Evolutionary conservation across 2,797 vertebrate species (phyloP).

Genomic region (Sciurus carolinensis): DNA sequence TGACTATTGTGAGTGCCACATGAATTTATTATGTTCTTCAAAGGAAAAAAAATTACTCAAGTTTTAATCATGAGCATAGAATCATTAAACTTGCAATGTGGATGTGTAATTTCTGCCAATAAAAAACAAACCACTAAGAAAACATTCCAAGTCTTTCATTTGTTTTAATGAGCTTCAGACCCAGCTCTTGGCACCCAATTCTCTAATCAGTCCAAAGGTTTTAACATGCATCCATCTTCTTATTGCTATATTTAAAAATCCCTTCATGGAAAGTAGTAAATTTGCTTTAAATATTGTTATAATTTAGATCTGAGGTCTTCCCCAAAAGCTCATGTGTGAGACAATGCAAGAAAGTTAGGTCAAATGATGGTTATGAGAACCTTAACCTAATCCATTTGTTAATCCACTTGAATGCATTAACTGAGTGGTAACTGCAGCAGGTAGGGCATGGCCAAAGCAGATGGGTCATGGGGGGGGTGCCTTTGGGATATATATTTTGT

Average conservation of each 20-base stretch:
- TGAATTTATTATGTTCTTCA: slow-evolving; percentile 74
- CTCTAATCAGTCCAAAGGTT: slow-evolving; percentile 77
- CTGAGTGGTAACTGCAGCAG: no score
- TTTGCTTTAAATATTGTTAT: slow-evolving; percentile 59
- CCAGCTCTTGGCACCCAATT: slow-evolving; percentile 75
- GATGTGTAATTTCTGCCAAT: slow-evolving; percentile 82
- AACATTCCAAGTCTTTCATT: slow-evolving; percentile 82
- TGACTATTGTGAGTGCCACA: slow-evolving; percentile 38
- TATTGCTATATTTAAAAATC: slow-evolving; percentile 63
- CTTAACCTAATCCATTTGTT: no score
- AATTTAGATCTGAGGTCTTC: no score
- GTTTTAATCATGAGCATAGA: slow-evolving; percentile 79
- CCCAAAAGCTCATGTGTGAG: no score
- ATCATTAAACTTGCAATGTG: slow-evolving; percentile 80
- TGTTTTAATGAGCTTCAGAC: slow-evolving; percentile 85
- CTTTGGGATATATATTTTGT: no score
- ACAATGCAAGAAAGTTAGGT: no score
- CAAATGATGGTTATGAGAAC: no score
- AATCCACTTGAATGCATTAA: no score
- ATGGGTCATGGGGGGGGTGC: no score
- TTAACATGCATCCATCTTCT: slow-evolving; percentile 45
- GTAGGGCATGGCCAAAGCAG: no score
- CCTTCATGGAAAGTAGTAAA: slow-evolving; percentile 63
- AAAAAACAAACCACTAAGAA: slow-evolving; percentile 39
- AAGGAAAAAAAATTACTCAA: slow-evolving; percentile 75